These are phyloP conservation scores for Trachythela sp. DNA, from an alignment of 64 coral and sea anemone genomes.

Conservation along the genomic window DNA sequence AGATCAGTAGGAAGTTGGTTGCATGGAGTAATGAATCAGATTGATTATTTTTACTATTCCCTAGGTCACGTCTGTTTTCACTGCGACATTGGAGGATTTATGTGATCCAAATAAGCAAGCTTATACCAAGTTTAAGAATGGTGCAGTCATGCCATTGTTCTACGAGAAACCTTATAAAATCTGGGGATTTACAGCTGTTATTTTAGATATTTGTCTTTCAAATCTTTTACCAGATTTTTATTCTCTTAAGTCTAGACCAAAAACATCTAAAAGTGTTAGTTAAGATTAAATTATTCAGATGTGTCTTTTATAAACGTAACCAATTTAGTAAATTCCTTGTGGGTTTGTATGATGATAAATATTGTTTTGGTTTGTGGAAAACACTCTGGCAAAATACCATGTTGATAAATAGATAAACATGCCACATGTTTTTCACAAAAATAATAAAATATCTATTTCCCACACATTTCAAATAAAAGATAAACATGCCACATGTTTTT, in stretches of 20 bases:
- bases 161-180: slow-evolving; percentile 62
- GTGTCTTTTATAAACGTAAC: too few species aligned
- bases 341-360: too few species aligned
- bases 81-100: slow-evolving; percentile 45
- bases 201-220: slow-evolving; percentile 60
- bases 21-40: neutral
- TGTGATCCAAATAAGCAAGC: slow-evolving; percentile 44
- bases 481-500: too few species aligned
- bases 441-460: too few species aligned
- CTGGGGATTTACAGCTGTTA: slow-evolving; percentile 88
- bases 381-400: too few species aligned
- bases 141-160: slow-evolving; percentile 64
- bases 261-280: neutral
- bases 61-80: slow-evolving; percentile 77
- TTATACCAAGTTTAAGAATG: slow-evolving; percentile 73
- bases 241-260: neutral
- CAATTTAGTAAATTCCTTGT: too few species aligned
- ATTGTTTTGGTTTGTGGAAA: too few species aligned
- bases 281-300: too few species aligned
- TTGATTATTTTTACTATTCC: slow-evolving; percentile 23
- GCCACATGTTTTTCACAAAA: too few species aligned
- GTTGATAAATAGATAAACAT: too few species aligned
- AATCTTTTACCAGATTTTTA: slow-evolving; percentile 56
- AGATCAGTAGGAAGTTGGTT: too few species aligned
- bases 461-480: too few species aligned